These are phyloP conservation scores for Staurois parvus DNA, from an alignment of 2,797 vertebrate genomes.

Conservation along the genomic window DNA sequence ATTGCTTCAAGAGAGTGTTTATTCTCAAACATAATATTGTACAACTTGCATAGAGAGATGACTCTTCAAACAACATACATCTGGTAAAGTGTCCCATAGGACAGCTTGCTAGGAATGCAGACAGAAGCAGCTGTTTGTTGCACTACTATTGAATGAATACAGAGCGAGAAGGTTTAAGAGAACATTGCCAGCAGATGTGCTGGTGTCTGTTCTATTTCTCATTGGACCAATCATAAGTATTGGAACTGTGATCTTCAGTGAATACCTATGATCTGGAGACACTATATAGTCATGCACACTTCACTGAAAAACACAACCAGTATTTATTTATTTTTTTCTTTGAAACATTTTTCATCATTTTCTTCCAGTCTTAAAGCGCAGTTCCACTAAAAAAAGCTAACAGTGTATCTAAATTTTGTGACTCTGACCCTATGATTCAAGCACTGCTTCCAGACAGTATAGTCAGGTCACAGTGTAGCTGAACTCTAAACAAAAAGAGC, in stretches of 20 bases:
- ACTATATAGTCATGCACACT: background rate
- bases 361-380: background rate
- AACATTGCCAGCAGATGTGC: constrained; percentile 17
- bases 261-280: constrained; percentile 20
- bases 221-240: constrained; percentile 16
- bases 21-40: constrained; percentile 13
- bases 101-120: background rate
- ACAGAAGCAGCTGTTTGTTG: constrained; percentile 32
- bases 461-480: too few relatives aligned
- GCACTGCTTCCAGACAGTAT: too few relatives aligned
- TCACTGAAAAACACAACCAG: constrained; percentile 16
- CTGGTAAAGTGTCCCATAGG: constrained; percentile 34
- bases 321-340: background rate
- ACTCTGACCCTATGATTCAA: too few relatives aligned
- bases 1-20: constrained; percentile 11
- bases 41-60: constrained; percentile 18
- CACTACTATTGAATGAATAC: constrained; percentile 13
- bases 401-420: too few relatives aligned
- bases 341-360: background rate
- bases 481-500: too few relatives aligned
- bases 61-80: constrained; percentile 16
- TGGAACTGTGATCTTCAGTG: background rate
- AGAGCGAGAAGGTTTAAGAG: constrained; percentile 10
- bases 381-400: background rate
- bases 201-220: constrained; percentile 28